phyloP scores from a whole-genome alignment of 2,113 vertebrate genomes.

The Calonectris borealis region DNA sequence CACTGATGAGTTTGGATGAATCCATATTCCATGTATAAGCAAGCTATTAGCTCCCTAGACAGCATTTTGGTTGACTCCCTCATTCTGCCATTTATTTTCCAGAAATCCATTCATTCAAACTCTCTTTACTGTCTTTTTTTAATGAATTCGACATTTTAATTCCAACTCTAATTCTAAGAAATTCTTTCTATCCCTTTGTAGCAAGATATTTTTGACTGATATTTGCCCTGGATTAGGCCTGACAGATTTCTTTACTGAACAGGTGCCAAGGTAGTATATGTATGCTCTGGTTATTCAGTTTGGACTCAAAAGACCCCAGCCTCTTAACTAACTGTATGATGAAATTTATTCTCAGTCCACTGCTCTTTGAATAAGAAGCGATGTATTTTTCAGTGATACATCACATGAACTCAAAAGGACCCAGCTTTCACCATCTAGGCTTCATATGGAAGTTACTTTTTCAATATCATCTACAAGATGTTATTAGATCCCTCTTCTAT shows the following conservation, averaged over 20 bases:
- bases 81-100: background rate
- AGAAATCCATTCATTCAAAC: background rate
- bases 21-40: too few species aligned
- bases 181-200: background rate
- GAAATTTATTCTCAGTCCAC: background rate
- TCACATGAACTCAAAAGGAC: background rate
- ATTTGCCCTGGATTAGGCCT: background rate
- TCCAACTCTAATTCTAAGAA: background rate
- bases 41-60: background rate
- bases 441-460: background rate
- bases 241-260: background rate
- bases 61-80: background rate
- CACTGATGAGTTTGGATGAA: background rate
- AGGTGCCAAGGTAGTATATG: background rate
- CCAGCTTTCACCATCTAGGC: background rate
- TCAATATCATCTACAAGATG: too few species aligned
- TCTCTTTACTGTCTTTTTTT: background rate
- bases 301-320: background rate
- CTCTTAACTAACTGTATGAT: background rate
- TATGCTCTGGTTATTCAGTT: background rate
- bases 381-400: background rate
- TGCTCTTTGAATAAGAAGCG: background rate
- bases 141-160: background rate
- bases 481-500: background rate
- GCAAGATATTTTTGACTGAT: background rate